Conservation (phyloP, 1,140 invertebrate species). For the Anadara kagoshimensis region DNA sequence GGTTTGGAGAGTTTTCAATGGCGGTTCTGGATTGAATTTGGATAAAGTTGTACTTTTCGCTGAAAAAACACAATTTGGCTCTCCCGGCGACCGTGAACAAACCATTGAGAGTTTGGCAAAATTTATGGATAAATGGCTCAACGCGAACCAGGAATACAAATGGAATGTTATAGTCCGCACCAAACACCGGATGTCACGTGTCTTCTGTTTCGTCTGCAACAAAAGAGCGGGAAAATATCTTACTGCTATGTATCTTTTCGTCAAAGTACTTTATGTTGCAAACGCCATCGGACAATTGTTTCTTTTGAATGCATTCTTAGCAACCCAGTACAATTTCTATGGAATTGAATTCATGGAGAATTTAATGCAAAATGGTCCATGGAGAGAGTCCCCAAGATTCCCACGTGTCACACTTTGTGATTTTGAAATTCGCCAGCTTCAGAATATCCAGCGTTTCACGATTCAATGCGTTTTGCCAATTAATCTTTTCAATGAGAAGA, state of each 20-base stretch:
- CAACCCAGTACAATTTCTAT: slow-evolving; percentile 74
- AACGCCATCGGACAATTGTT: slow-evolving; percentile 71
- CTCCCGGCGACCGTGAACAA: slow-evolving; percentile 58
- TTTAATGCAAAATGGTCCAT: slow-evolving; percentile 40
- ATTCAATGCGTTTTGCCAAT: slow-evolving; percentile 76
- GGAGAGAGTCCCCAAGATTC: slow-evolving; percentile 63
- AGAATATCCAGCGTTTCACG: slow-evolving; percentile 64
- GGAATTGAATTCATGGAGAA: slow-evolving; percentile 70
- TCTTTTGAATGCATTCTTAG: slow-evolving; percentile 69
- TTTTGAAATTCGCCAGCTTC: slow-evolving; percentile 64
- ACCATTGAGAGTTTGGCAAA: slow-evolving; percentile 61
- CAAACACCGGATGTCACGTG: slow-evolving; percentile 52
- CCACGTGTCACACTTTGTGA: slow-evolving; percentile 70
- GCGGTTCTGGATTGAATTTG: slow-evolving; percentile 59
- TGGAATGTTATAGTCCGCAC: slow-evolving; percentile 60
- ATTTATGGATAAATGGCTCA: slow-evolving; percentile 66
- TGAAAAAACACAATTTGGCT: slow-evolving; percentile 68
- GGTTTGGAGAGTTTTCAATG: slow-evolving; percentile 85
- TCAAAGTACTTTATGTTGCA: slow-evolving; percentile 66
- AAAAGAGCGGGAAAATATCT: slow-evolving; percentile 68
- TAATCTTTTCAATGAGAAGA: slow-evolving; percentile 77
- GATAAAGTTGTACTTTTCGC: slow-evolving; percentile 81
- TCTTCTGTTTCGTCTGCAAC: slow-evolving; percentile 64
- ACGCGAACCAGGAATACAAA: slow-evolving; percentile 60
- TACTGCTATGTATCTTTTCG: slow-evolving; percentile 63